Base-by-base conservation (phyloP, 2,113 vertebrate genomes). In the Halichoerus grypus region DNA sequence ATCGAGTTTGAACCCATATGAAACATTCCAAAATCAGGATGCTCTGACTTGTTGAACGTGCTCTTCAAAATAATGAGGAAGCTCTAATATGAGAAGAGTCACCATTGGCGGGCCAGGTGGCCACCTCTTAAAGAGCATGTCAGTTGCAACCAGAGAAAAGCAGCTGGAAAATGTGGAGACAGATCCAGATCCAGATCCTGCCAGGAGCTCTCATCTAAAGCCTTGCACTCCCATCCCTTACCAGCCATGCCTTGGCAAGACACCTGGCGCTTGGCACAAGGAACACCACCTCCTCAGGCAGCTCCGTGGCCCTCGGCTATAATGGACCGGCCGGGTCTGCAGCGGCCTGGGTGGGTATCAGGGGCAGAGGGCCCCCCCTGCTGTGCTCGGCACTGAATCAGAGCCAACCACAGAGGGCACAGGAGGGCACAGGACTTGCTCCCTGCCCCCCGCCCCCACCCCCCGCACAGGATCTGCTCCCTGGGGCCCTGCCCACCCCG, bases 41-140 rank as follows among this genome's bases (percentile, higher is more conserved):
- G 21, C 28, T 91, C 76, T 49, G 61, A 71, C 36, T 49, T 59
- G 22, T 31, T 14, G 31, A 88, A 71, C 4, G 0, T 88, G 39
- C 72, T 33, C 49, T 67, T 84, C 49, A 91, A 95, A 89, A 74
- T 42, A 49, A 87, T 36, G 83, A 72, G 49, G 39, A 77, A 39
- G 39, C 18, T 69, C 33, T 79, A 13, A 59, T 39, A 28, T 16
- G 49, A 80, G 21, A 80, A 79, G 2, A 53, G 71, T 33, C 39
- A 49, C 31, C 61, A 15, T 12, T 51, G 2, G 4, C 53, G n/a
- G 21, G 10, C 39, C 13, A 6, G 9, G 59, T 13, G 33, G 31
- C 21, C 53, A 7, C 46, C 46, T 46, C 72, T 61, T 18, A 22
- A 22, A 28, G 71, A 18, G 16, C 15, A 0, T 1, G 5, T 67